These are phyloP conservation scores for Aphelenchoides bicaudatus DNA, from an alignment of 2,888 invertebrate species.

Conservation along the genomic window DNA sequence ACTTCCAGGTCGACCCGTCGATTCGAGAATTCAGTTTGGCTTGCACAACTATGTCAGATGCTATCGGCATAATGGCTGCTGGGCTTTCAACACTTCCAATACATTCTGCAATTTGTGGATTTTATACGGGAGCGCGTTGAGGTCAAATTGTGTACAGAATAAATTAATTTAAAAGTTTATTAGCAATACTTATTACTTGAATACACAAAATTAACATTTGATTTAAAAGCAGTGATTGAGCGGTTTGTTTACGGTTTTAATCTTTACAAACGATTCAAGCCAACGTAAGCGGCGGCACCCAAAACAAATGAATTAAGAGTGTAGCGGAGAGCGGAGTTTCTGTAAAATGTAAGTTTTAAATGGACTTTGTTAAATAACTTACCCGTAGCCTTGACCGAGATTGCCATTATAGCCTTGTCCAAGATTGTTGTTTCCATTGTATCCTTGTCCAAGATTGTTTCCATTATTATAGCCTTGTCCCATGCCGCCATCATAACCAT, in stretches of 20 bases:
- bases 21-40: constrained; percentile 71
- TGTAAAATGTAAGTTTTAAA: neutral
- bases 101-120: constrained; percentile 71
- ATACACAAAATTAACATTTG: no score
- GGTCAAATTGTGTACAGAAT: no score
- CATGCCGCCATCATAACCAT: neutral
- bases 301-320: neutral
- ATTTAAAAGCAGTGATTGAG: no score
- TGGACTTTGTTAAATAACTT: neutral
- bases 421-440: neutral
- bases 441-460: neutral
- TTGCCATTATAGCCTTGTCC: constrained; percentile 4
- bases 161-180: no score
- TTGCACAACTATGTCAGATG: constrained; percentile 73
- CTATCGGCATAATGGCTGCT: constrained; percentile 74
- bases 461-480: constrained; percentile 1
- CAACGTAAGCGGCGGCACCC: neutral
- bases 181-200: no score
- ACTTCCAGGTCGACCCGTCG: constrained; percentile 1
- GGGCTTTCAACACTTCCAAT: constrained; percentile 72
- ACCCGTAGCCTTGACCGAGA: constrained; percentile 3
- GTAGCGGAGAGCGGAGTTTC: neutral
- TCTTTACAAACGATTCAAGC: neutral
- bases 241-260: no score
- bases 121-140: neutral